Conservation (phyloP, 2,888 invertebrate species). For the Drosophila neonasuta region DNA sequence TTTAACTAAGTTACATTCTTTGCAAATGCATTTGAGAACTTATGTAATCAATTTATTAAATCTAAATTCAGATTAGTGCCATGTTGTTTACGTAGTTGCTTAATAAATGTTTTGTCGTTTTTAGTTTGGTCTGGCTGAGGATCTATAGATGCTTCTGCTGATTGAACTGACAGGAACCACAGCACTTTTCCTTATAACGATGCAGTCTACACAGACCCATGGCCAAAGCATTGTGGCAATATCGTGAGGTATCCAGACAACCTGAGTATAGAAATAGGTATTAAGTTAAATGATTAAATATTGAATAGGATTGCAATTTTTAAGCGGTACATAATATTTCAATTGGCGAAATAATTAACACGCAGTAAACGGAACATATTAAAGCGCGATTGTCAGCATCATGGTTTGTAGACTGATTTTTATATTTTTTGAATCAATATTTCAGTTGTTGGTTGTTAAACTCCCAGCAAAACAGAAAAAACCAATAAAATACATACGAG, state of each 20-base stretch:
- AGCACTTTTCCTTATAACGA: constrained; percentile 93
- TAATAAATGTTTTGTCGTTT: constrained; percentile 10
- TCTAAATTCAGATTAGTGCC: constrained; percentile 34
- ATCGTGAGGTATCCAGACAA: constrained; percentile 91
- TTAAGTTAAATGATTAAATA: neutral
- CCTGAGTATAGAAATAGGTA: neutral
- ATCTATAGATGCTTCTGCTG: constrained; percentile 55
- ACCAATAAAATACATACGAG: too few relatives aligned
- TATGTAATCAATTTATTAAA: constrained; percentile 29
- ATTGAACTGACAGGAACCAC: constrained; percentile 87
- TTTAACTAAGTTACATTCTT: constrained; percentile 47
- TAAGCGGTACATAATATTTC: too few relatives aligned
- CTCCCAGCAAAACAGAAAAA: too few relatives aligned
- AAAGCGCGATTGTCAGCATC: too few relatives aligned
- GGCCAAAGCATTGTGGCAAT: constrained; percentile 92
- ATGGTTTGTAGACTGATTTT: too few relatives aligned
- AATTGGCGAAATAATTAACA: too few relatives aligned
- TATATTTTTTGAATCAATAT: too few relatives aligned
- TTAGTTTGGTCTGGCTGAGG: constrained; percentile 6
- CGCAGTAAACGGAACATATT: too few relatives aligned
- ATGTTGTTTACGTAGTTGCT: constrained; percentile 64
- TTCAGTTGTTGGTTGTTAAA: too few relatives aligned
- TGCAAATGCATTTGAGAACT: constrained; percentile 11
- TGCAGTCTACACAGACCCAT: constrained; percentile 94
- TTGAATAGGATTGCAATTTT: too few relatives aligned